Evolutionary conservation across 1,140 invertebrate genomes (phyloP).

Genomic region (Cotesia vestalis): DNA sequence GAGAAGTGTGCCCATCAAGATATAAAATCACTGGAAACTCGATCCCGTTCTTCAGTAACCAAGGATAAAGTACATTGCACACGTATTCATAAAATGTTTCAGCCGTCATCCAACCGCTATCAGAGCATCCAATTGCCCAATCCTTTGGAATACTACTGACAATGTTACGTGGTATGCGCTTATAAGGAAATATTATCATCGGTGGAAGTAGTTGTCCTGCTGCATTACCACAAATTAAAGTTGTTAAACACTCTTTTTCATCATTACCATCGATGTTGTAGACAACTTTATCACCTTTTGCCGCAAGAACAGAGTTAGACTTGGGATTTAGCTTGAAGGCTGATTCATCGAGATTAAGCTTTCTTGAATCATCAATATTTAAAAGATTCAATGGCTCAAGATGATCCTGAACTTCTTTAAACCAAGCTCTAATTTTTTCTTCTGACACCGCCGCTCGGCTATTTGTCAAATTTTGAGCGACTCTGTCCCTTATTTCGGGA

Average conservation of each 20-base stretch:
- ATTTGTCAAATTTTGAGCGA: slow-evolving; percentile 18
- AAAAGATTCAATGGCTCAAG: neutral
- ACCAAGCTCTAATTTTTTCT: slow-evolving; percentile 23
- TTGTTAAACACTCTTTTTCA: slow-evolving; percentile 48
- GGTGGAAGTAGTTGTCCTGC: slow-evolving; percentile 45
- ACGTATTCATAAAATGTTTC: slow-evolving; percentile 60
- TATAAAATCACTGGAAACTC: slow-evolving; percentile 52
- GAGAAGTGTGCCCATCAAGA: slow-evolving; percentile 54
- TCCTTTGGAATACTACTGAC: slow-evolving; percentile 39
- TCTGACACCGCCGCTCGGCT: slow-evolving; percentile 13
- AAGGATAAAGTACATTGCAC: slow-evolving; percentile 47
- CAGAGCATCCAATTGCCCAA: slow-evolving; percentile 53
- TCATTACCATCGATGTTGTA: slow-evolving; percentile 49
- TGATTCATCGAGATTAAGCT: slow-evolving; percentile 57
- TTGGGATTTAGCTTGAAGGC: slow-evolving; percentile 51
- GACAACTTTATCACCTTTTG: slow-evolving; percentile 51
- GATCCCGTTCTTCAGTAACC: slow-evolving; percentile 45
- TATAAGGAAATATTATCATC: slow-evolving; percentile 48
- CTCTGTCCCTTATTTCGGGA: slow-evolving; percentile 2
- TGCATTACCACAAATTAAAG: slow-evolving; percentile 48
- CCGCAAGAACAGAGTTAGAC: slow-evolving; percentile 46
- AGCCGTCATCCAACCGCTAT: slow-evolving; percentile 61
- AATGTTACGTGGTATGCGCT: slow-evolving; percentile 44
- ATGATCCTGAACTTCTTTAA: slow-evolving; percentile 20
- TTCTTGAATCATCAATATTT: slow-evolving; percentile 34